Conservation (phyloP, 1,140 invertebrate genomes). For the Meloidogyne chitwoodi region DNA sequence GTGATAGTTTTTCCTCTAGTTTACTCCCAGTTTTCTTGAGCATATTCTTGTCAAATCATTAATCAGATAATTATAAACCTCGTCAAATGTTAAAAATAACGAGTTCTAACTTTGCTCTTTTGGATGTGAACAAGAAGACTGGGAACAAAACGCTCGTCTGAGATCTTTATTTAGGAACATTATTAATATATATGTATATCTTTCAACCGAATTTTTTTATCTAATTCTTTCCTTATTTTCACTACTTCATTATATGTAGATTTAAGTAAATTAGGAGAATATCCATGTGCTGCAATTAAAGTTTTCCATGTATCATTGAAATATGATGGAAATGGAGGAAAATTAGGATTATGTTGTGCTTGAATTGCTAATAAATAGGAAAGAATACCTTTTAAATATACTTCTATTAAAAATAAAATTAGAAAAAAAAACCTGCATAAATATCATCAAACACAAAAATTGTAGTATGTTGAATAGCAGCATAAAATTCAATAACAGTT, state of each 20-base stretch:
- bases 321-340: neutral
- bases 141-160: too few species aligned
- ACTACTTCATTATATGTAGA: neutral
- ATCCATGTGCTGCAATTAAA: slow-evolving; percentile 2
- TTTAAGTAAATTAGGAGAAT: neutral
- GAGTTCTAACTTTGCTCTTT: too few species aligned
- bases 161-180: too few species aligned
- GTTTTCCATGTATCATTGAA: neutral
- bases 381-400: slow-evolving; percentile 34
- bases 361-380: slow-evolving; percentile 37
- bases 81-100: too few species aligned
- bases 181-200: too few species aligned
- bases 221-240: neutral
- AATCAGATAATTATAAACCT: too few species aligned
- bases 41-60: too few species aligned
- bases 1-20: too few species aligned
- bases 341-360: slow-evolving; percentile 22
- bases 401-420: neutral
- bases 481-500: slow-evolving; percentile 47
- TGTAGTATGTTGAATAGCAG: slow-evolving; percentile 37
- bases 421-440: slow-evolving; percentile 40
- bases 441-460: slow-evolving; percentile 52
- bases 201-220: too few species aligned
- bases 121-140: too few species aligned
- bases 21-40: too few species aligned